Percentiles rank a stretch among this genome's conserved stretches.
These are phyloP conservation scores for Sylvia borin DNA, from an alignment of 2,797 vertebrate species.

Conservation along the genomic window DNA sequence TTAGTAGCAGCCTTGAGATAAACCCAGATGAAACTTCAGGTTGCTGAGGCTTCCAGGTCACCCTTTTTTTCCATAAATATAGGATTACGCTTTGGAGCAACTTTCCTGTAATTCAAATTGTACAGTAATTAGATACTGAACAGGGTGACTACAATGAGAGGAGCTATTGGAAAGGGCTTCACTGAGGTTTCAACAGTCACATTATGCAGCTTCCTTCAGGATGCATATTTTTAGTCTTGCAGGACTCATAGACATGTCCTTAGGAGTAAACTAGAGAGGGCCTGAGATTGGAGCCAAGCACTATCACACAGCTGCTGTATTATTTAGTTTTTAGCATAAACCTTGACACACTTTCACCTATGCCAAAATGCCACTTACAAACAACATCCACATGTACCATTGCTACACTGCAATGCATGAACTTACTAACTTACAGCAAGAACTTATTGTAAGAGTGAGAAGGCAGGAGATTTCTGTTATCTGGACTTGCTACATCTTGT, in stretches of 20 bases:
- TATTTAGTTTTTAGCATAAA: neutral
- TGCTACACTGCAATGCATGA: neutral
- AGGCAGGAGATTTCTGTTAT: neutral
- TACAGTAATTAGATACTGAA: neutral
- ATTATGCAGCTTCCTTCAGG: neutral
- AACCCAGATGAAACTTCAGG: neutral
- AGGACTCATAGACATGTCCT: neutral
- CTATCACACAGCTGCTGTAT: neutral
- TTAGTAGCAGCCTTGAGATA: neutral
- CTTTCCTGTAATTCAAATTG: neutral
- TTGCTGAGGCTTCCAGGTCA: neutral
- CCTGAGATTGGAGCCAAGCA: neutral
- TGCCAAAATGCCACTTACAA: neutral
- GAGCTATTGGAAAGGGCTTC: neutral
- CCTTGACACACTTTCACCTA: neutral
- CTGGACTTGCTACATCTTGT: neutral
- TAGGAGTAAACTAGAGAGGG: neutral
- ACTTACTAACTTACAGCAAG: neutral
- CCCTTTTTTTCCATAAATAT: neutral
- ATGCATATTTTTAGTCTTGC: neutral
- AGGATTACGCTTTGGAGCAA: neutral
- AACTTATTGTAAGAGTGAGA: neutral
- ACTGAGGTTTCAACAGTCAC: neutral
- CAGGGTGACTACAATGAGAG: neutral
- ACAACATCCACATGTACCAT: neutral